A percentile compares a stretch with the other conserved stretches of the same genome.
phyloP scores from a whole-genome alignment of 2,113 vertebrate genomes.

The Megaceryle torquata region DNA sequence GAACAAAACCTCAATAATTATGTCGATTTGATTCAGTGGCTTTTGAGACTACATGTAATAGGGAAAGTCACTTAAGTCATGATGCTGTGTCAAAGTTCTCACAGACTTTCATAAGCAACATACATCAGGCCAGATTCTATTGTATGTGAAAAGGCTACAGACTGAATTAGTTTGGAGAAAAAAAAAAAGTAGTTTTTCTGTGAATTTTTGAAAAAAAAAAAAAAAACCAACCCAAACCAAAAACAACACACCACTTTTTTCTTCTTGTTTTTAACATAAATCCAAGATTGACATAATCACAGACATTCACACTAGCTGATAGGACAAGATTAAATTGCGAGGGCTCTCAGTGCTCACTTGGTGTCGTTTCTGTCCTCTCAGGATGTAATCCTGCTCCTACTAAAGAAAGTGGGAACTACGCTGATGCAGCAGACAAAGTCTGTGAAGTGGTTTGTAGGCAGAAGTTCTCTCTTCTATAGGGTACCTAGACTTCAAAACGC shows the following conservation, averaged over 20 bases:
- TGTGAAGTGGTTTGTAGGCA: fast-evolving
- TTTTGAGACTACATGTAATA: background rate
- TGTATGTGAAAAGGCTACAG: background rate
- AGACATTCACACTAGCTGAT: background rate
- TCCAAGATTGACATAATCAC: background rate
- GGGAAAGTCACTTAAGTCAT: background rate
- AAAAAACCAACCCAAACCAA: no score
- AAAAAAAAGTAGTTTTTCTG: background rate
- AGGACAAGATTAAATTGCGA: background rate
- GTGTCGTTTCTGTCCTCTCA: background rate
- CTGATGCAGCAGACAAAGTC: background rate
- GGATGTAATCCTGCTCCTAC: background rate
- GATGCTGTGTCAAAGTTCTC: background rate
- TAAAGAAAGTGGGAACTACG: fast-evolving
- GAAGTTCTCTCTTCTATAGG: background rate
- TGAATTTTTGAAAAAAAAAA: no score
- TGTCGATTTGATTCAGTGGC: background rate
- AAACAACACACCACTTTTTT: background rate
- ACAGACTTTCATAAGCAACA: background rate
- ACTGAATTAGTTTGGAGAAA: background rate
- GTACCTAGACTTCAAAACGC: background rate
- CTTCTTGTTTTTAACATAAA: background rate
- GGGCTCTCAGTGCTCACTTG: fast-evolving
- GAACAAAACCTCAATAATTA: background rate
- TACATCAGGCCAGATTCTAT: background rate